Conservation (phyloP, 2,797 vertebrate genomes). For the Bryconaethiops microstoma region DNA sequence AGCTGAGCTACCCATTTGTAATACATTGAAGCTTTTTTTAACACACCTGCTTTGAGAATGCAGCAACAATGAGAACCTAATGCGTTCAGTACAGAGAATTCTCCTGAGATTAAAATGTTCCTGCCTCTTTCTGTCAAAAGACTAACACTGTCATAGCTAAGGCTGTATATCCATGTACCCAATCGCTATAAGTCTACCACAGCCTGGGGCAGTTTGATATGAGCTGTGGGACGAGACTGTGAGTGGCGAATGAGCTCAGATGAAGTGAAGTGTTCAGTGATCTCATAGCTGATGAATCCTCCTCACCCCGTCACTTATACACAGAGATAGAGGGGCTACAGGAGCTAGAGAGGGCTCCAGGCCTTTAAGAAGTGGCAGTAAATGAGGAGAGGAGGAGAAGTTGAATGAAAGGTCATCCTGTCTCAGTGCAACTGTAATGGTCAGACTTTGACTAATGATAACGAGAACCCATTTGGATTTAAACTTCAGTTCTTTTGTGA, state of each 20-base stretch:
- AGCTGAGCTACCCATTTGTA: no score
- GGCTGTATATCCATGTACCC: not conserved
- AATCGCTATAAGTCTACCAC: not conserved
- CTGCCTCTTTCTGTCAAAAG: not conserved
- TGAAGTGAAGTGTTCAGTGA: slow-evolving; percentile 28
- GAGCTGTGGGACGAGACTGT: slow-evolving; percentile 16
- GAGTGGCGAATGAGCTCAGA: slow-evolving; percentile 18
- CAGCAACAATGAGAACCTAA: no score
- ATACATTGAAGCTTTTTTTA: no score
- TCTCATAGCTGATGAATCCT: not conserved
- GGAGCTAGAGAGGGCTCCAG: not conserved
- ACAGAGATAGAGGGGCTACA: slow-evolving; percentile 8
- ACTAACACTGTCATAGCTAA: not conserved
- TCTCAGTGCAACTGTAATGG: not conserved
- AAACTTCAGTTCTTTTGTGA: not conserved
- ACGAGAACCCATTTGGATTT: not conserved
- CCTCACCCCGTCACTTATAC: slow-evolving; percentile 7
- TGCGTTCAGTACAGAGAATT: not conserved
- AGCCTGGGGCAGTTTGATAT: slow-evolving; percentile 6
- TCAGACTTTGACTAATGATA: not conserved
- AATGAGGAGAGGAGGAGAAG: not conserved
- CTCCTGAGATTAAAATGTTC: not conserved
- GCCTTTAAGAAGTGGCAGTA: not conserved
- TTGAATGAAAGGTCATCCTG: not conserved
- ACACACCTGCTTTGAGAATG: no score